Conservation (phyloP, 2,797 vertebrate species). For the Bothrops alternatus region DNA sequence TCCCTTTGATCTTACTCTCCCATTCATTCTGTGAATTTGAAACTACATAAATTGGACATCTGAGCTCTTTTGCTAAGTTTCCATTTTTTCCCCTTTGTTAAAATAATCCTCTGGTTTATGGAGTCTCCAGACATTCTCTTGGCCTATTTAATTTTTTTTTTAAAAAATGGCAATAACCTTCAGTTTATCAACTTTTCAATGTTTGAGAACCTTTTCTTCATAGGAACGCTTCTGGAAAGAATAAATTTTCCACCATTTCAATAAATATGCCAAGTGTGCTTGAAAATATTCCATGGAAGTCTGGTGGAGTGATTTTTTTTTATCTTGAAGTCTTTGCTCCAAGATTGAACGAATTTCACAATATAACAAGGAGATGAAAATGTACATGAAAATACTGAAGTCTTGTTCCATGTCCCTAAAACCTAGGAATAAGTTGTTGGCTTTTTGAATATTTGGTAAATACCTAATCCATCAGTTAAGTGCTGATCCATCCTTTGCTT, state of each 20-base stretch:
- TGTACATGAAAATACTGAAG: neutral
- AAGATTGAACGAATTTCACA: neutral
- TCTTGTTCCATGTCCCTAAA: neutral
- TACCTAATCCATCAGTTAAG: neutral
- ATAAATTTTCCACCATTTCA: neutral
- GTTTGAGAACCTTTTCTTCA: neutral
- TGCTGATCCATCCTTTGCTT: neutral
- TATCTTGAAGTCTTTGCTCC: neutral
- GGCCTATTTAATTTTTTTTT: neutral
- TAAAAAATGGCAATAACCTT: neutral
- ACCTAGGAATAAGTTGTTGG: neutral
- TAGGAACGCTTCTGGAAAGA: neutral
- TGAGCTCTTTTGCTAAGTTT: neutral
- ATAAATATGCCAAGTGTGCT: neutral
- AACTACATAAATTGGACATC: neutral
- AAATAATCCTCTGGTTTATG: neutral
- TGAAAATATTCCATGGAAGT: neutral
- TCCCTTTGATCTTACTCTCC: neutral
- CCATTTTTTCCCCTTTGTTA: neutral
- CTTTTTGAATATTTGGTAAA: neutral
- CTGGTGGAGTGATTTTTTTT: neutral
- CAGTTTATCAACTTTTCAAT: neutral
- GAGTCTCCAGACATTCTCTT: neutral
- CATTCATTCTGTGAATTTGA: conserved; percentile 1
- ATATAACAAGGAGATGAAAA: no score